These are phyloP conservation scores for Ramphastos sulfuratus DNA, from an alignment of 2,113 vertebrate genomes.

Conservation along the genomic window DNA sequence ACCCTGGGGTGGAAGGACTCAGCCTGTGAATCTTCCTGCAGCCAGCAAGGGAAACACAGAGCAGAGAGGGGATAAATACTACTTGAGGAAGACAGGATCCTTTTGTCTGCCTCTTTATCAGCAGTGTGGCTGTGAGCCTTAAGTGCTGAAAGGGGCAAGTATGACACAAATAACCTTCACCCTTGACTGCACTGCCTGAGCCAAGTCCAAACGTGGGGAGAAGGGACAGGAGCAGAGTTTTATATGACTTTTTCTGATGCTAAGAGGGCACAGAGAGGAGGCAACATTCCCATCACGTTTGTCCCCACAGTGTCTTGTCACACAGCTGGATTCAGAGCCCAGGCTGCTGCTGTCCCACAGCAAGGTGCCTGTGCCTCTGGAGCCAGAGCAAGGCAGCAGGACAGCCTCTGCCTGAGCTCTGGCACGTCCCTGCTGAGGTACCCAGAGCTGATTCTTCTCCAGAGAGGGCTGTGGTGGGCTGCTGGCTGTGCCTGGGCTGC, in stretches of 20 bases:
- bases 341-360: neutral
- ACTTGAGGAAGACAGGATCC: conserved; percentile 45
- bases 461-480: fast-evolving
- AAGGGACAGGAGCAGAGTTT: neutral
- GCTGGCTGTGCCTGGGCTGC: neutral
- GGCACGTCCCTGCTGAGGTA: fast-evolving
- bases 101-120: conserved; percentile 61
- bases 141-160: conserved; percentile 76
- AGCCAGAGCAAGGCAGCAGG: neutral
- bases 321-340: neutral
- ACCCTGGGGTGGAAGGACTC: neutral
- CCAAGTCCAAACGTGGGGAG: conserved; percentile 38
- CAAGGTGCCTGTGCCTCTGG: fast-evolving
- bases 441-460: neutral
- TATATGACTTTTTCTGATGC: too few relatives aligned
- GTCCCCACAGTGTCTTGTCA: neutral
- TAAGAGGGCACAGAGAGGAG: too few relatives aligned
- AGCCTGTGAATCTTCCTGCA: conserved; percentile 37
- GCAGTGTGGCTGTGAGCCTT: conserved; percentile 52
- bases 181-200: conserved; percentile 62
- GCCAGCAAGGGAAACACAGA: conserved; percentile 32
- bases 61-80: conserved; percentile 62
- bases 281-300: neutral
- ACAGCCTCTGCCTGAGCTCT: neutral
- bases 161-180: conserved; percentile 73